A percentile compares a stretch with the other conserved stretches of the same genome.
These are phyloP conservation scores for Holotrichia oblita DNA, from an alignment of 1,140 invertebrate species.

Conservation along the genomic window DNA sequence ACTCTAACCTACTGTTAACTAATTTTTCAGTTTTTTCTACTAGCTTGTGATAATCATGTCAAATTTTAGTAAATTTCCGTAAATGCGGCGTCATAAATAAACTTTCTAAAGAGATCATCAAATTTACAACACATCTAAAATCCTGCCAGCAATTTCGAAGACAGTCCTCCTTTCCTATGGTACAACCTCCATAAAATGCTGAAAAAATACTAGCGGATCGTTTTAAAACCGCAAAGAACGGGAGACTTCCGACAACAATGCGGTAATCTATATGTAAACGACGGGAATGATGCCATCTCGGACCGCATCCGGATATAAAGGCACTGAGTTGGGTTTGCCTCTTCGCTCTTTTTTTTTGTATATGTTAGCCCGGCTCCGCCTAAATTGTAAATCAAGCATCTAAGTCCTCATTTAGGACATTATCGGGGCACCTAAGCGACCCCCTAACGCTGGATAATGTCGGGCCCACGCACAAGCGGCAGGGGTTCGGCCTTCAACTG, in stretches of 20 bases:
- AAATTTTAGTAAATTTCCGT: too few relatives aligned
- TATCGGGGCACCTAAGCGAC: conserved; percentile 29
- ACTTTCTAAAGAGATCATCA: too few relatives aligned
- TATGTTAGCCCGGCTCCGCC: background rate
- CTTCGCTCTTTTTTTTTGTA: background rate
- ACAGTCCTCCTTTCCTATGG: background rate
- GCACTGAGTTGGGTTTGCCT: background rate
- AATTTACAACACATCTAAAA: too few relatives aligned
- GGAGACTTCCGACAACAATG: background rate
- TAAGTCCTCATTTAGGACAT: conserved; percentile 35
- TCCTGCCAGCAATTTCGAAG: too few relatives aligned
- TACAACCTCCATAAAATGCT: background rate
- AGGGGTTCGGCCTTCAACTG: background rate
- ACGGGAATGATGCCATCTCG: background rate
- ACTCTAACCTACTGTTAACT: too few relatives aligned
- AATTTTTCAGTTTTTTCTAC: too few relatives aligned
- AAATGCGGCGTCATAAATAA: too few relatives aligned
- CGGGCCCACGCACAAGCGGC: background rate
- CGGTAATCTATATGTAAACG: conserved; percentile 25
- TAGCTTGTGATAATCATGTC: too few relatives aligned
- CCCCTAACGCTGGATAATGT: background rate
- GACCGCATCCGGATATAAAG: background rate
- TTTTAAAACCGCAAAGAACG: conserved; percentile 11
- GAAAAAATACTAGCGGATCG: background rate
- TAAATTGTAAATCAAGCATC: conserved; percentile 22